A percentile compares a stretch with the other conserved stretches of the same genome.
Conservation (phyloP, 2,888 invertebrate genomes). For the Dicranocentrus wangi region DNA sequence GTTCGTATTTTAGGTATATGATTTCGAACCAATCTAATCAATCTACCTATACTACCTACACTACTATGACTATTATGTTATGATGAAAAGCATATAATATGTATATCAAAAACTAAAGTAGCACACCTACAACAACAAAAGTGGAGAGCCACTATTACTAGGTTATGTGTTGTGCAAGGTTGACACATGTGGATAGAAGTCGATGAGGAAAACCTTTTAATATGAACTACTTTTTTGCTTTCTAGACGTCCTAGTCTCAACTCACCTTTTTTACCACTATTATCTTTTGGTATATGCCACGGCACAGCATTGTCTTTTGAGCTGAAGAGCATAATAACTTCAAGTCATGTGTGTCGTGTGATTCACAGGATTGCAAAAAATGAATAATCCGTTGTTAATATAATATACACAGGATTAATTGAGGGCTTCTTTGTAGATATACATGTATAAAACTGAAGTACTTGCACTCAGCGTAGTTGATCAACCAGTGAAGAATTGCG, state of each 20-base stretch:
- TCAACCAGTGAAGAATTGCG: neutral
- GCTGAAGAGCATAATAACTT: too few species aligned
- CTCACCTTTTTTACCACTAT: neutral
- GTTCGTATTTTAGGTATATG: too few species aligned
- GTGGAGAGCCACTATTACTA: too few species aligned
- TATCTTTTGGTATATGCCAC: neutral
- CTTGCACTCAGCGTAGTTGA: too few species aligned
- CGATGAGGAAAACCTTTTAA: slow-evolving; percentile 33
- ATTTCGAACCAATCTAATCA: too few species aligned
- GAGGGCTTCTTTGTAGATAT: neutral
- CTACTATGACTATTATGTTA: too few species aligned
- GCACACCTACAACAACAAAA: neutral
- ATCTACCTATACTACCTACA: too few species aligned
- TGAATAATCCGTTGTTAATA: neutral
- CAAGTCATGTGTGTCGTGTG: too few species aligned
- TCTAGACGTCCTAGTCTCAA: slow-evolving; percentile 12
- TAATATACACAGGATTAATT: neutral
- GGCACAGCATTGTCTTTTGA: too few species aligned
- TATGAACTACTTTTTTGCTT: slow-evolving; percentile 41
- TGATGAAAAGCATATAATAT: too few species aligned
- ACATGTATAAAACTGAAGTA: too few species aligned
- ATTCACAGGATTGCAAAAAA: too few species aligned
- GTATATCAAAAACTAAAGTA: neutral
- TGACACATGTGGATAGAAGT: slow-evolving; percentile 24
- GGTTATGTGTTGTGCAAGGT: neutral